Percentiles rank a stretch among this genome's conserved stretches.
Evolutionary conservation across 2,888 invertebrate genomes (phyloP).

Genomic region (Miltochrista miniata): DNA sequence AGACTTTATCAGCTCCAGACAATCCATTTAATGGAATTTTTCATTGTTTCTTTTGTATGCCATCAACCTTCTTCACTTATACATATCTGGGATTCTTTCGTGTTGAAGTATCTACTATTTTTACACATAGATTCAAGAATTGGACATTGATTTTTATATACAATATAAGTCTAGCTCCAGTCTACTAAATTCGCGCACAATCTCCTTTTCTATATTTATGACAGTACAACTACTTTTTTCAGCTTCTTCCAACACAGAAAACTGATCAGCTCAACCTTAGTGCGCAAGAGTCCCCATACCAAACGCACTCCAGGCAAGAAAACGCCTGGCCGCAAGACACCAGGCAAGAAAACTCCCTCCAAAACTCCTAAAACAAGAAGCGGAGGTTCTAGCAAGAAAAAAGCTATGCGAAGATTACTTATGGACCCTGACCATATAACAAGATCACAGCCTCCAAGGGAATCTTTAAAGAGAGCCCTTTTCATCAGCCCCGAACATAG

Average conservation of each 20-base stretch:
- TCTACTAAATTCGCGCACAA: too few relatives aligned
- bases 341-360: slow-evolving; percentile 82
- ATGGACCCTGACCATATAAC: slow-evolving; percentile 68
- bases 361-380: slow-evolving; percentile 82
- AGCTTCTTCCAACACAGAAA: slow-evolving; percentile 81
- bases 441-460: slow-evolving; percentile 73
- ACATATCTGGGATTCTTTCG: too few relatives aligned
- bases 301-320: slow-evolving; percentile 78
- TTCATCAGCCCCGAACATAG: slow-evolving; percentile 88
- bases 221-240: slow-evolving; percentile 30
- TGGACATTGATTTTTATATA: too few relatives aligned
- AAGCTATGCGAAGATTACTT: slow-evolving; percentile 72
- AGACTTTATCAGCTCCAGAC: too few relatives aligned
- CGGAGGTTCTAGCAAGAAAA: slow-evolving; percentile 85
- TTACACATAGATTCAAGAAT: too few relatives aligned
- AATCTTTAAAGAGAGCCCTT: slow-evolving; percentile 86
- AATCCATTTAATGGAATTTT: too few relatives aligned
- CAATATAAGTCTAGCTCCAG: too few relatives aligned
- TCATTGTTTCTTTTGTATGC: too few relatives aligned
- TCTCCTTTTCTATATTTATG: too few relatives aligned
- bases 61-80: too few relatives aligned
- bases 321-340: slow-evolving; percentile 69
- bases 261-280: slow-evolving; percentile 62
- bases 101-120: too few relatives aligned
- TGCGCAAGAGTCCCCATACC: slow-evolving; percentile 74